Percentiles rank a stretch among this genome's conserved stretches.
Conservation (phyloP, 2,888 invertebrate genomes). For the Eurytoma adleriae region DNA sequence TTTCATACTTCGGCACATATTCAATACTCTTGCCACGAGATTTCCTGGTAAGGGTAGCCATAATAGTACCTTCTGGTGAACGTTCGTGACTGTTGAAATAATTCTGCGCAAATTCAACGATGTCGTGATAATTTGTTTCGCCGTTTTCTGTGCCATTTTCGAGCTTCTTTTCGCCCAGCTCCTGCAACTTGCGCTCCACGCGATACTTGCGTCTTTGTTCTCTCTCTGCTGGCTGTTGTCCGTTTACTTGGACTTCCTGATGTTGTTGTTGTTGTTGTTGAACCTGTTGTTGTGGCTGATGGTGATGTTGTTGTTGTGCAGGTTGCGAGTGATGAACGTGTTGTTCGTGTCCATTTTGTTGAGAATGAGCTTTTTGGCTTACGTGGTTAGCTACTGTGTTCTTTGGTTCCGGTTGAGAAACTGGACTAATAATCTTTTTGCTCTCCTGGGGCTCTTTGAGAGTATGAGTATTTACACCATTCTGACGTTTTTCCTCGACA, state of each 20-base stretch:
- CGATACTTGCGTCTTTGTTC: slow-evolving; percentile 89
- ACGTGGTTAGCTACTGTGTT: slow-evolving; percentile 5
- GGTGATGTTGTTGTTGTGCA: slow-evolving; percentile 57
- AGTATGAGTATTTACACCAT: neutral
- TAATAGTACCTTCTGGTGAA: slow-evolving; percentile 91
- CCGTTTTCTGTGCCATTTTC: slow-evolving; percentile 65
- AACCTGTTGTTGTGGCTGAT: slow-evolving; percentile 61
- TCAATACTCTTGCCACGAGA: slow-evolving; percentile 84
- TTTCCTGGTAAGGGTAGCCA: slow-evolving; percentile 90
- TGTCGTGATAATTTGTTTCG: slow-evolving; percentile 82
- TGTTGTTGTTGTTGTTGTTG: slow-evolving; percentile 59
- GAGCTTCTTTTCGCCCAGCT: slow-evolving; percentile 81
- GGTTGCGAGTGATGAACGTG: slow-evolving; percentile 62
- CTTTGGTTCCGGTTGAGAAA: slow-evolving; percentile 19
- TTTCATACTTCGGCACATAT: slow-evolving; percentile 92
- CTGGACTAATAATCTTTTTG: slow-evolving; percentile 39
- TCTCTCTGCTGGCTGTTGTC: slow-evolving; percentile 79
- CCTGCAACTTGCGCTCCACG: slow-evolving; percentile 90
- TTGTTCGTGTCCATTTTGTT: slow-evolving; percentile 64
- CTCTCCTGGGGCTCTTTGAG: slow-evolving; percentile 42
- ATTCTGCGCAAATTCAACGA: slow-evolving; percentile 95
- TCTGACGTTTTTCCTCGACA: no score
- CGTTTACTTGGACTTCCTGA: slow-evolving; percentile 60
- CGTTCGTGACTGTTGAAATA: slow-evolving; percentile 94
- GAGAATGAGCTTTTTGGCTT: slow-evolving; percentile 61